A percentile compares a stretch with the other conserved stretches of the same genome.
Conservation (phyloP, 2,113 vertebrate genomes). For the Arizona elegans region DNA sequence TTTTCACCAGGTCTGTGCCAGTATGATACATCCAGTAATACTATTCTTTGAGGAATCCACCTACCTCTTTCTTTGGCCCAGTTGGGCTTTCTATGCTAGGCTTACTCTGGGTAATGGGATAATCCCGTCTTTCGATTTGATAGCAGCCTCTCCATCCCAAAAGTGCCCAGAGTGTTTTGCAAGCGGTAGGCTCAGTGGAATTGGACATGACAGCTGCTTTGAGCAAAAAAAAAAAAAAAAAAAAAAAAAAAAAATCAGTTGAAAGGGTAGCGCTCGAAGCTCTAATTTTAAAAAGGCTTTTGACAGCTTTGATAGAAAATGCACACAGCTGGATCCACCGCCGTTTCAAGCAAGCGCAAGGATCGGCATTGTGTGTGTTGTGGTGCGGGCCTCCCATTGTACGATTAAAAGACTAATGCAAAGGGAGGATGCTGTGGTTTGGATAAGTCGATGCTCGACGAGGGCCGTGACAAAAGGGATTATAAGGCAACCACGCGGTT, state of each 20-base stretch:
- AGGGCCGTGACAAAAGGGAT: not conserved
- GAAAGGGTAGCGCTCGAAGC: not conserved
- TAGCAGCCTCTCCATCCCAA: conserved; percentile 4
- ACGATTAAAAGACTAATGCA: not conserved
- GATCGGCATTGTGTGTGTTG: not conserved
- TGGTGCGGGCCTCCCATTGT: not conserved
- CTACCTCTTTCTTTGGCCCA: conserved; percentile 31
- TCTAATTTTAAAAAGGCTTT: conserved; percentile 19
- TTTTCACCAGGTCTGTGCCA: too few relatives aligned
- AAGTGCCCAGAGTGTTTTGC: not conserved
- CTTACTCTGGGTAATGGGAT: conserved; percentile 35
- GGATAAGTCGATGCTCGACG: not conserved
- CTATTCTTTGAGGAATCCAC: too few relatives aligned
- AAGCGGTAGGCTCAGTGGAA: conserved; percentile 2
- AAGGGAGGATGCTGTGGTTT: not conserved
- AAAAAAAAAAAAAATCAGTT: not conserved
- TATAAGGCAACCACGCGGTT: not conserved
- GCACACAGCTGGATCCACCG: not conserved
- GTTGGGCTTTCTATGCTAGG: conserved; percentile 32
- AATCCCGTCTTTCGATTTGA: conserved; percentile 51
- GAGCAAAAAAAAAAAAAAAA: not conserved
- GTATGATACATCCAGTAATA: too few relatives aligned
- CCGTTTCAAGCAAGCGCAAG: not conserved
- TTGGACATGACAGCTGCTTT: conserved; percentile 22
- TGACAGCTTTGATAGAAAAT: conserved; percentile 16